Base-by-base conservation (phyloP, 2,888 invertebrate species). In the Polietes domitor region DNA sequence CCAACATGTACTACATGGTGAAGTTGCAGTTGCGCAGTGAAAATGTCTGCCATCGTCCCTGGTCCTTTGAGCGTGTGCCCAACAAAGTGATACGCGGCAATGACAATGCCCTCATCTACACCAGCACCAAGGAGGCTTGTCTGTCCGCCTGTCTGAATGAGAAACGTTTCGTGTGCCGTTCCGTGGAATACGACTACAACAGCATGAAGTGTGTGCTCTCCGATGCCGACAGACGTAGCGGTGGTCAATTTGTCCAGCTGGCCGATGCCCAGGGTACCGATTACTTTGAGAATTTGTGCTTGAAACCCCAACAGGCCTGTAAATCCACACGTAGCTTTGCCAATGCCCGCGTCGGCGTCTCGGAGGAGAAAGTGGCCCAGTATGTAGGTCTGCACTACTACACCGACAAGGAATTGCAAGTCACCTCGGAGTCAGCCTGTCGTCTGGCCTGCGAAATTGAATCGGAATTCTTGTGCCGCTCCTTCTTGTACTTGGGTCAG, bases 1-100 rank as follows among this genome's bases (percentile, higher is more conserved):
- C 97, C 89, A 98, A 97, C 92, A 96, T 97, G 93, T 98, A 98
- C 92, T 98, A 98, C 94, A 97, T 98, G 97, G 97, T 97, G 89
- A 98, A 98, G 93, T 93, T 98, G 89, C 92, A 92, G 86, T 94
- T 98, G 88, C 93, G 97, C 92, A 97, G 97, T 87, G 98, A 98
- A 91, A 97, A 97, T 91, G 96, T 98, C 5, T 98, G 98, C 91
- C 93, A 96, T 87, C 94, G 98, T 85, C 97, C 98, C 43, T 98
- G 98, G 98, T 94, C 97, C 53, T 98, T 98, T 92, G 98, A 98
- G 92, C 94, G 98, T 65, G 97, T 98, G 55, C 98, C 98, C 3
- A 98, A 98, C 92, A 97, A 97, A 92, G 96, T 97, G 93, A 96
- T 98, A 81, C 94, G 97, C 50, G 97, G 97, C 0, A 93, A 97